phyloP scores from a whole-genome alignment of 2,888 invertebrate species.

The Alentia gelatinosa region DNA sequence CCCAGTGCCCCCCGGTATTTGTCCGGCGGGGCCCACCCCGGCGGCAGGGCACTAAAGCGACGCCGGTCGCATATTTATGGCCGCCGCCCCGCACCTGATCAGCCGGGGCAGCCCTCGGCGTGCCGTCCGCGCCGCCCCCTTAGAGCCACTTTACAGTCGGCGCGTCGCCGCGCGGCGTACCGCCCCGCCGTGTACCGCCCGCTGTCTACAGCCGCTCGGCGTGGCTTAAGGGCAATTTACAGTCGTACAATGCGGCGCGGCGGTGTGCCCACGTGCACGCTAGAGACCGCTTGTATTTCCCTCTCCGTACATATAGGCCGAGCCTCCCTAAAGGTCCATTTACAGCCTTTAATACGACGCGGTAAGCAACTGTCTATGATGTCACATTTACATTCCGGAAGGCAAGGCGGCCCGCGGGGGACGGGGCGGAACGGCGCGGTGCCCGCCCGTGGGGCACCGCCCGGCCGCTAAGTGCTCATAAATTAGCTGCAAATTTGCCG shows the following conservation, averaged over 20 bases:
- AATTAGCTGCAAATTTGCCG: conserved; percentile 52
- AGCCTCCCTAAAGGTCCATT: background rate
- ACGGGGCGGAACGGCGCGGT: background rate
- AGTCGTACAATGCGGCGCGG: background rate
- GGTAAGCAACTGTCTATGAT: background rate
- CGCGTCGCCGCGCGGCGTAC: background rate
- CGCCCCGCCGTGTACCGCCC: background rate
- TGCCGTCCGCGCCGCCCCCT: background rate
- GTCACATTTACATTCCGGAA: background rate
- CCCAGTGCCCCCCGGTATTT: conserved; percentile 36
- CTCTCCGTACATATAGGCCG: background rate
- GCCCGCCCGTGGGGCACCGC: background rate
- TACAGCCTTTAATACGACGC: background rate
- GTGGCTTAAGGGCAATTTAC: background rate
- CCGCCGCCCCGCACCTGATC: conserved; percentile 27
- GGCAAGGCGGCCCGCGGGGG: background rate
- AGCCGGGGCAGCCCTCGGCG: background rate
- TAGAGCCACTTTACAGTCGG: background rate
- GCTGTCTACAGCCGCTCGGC: background rate
- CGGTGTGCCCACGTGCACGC: background rate
- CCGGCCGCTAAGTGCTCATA: conserved; percentile 45
- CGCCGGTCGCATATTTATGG: conserved; percentile 39
- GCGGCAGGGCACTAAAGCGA: conserved; percentile 34
- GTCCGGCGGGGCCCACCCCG: background rate
- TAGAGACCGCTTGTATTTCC: background rate